A percentile compares a stretch with the other conserved stretches of the same genome.
Conservation (phyloP, 2,888 invertebrate species). For the Drosophila aldrichi region DNA sequence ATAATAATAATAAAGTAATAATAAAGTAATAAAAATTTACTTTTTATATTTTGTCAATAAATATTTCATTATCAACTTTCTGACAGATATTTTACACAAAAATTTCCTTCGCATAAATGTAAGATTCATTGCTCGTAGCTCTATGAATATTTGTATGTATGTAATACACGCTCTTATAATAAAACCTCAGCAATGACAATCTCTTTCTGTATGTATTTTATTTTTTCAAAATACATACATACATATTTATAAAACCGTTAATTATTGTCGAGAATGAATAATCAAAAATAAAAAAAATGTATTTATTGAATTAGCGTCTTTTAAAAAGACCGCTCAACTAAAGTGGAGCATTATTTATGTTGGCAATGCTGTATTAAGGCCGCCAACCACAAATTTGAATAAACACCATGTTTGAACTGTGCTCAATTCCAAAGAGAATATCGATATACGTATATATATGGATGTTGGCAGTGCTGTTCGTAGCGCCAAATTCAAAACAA, state of each 20-base stretch:
- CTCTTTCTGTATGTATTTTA: no score
- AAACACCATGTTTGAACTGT: background rate
- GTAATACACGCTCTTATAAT: background rate
- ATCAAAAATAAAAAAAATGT: no score
- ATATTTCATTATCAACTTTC: background rate
- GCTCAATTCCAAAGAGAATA: background rate
- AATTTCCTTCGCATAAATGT: background rate
- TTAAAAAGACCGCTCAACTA: background rate
- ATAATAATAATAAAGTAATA: no score
- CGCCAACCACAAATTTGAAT: background rate
- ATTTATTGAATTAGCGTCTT: background rate
- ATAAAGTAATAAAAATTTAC: no score
- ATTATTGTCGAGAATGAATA: no score
- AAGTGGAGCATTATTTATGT: background rate
- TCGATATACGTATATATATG: background rate
- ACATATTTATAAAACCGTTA: no score
- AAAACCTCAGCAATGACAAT: no score
- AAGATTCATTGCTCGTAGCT: no score
- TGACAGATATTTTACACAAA: background rate
- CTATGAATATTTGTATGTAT: no score
- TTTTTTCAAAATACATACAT: no score
- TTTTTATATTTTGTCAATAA: background rate
- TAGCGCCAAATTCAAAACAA: background rate
- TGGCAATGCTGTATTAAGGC: background rate
- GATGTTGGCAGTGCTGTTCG: background rate